These are phyloP conservation scores for Ptychodera flava DNA, from an alignment of 35 echinoderm and acorn worm genomes.

Conservation along the genomic window DNA sequence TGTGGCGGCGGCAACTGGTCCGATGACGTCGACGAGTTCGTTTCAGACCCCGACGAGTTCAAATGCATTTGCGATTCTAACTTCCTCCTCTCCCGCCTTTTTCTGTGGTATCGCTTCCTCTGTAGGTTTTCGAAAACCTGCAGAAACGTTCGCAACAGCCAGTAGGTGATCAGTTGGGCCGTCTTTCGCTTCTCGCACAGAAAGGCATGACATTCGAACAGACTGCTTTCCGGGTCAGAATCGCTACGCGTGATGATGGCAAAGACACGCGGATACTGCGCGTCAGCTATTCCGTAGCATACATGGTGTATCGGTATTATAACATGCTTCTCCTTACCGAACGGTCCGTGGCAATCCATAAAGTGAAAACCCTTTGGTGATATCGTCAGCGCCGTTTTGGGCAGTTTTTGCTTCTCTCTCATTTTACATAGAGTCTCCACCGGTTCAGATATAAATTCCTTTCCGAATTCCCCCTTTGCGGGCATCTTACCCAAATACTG, in stretches of 20 bases:
- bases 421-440: slow-evolving; percentile 73
- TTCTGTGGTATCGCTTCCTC: slow-evolving; percentile 37
- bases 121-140: slow-evolving; percentile 94
- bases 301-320: slow-evolving; percentile 94
- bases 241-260: slow-evolving; percentile 91
- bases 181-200: slow-evolving; percentile 66
- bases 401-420: slow-evolving; percentile 52
- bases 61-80: slow-evolving; percentile 3
- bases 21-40: slow-evolving; percentile 32
- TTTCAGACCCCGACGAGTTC: slow-evolving; percentile 9
- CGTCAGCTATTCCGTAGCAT: slow-evolving; percentile 95
- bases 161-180: slow-evolving; percentile 80
- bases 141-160: slow-evolving; percentile 85
- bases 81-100: slow-evolving; percentile 59
- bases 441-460: slow-evolving; percentile 81
- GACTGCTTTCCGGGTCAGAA: slow-evolving; percentile 66
- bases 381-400: slow-evolving; percentile 60
- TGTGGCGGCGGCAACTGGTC: background rate
- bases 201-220: slow-evolving; percentile 95
- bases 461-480: slow-evolving; percentile 82
- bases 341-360: slow-evolving; percentile 79
- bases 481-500: slow-evolving; percentile 94
- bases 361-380: slow-evolving; percentile 94
- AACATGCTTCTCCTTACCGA: slow-evolving; percentile 96
- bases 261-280: slow-evolving; percentile 79